These are phyloP conservation scores for Threskiornis aethiopicus DNA, from an alignment of 2,797 vertebrate species.

Conservation along the genomic window DNA sequence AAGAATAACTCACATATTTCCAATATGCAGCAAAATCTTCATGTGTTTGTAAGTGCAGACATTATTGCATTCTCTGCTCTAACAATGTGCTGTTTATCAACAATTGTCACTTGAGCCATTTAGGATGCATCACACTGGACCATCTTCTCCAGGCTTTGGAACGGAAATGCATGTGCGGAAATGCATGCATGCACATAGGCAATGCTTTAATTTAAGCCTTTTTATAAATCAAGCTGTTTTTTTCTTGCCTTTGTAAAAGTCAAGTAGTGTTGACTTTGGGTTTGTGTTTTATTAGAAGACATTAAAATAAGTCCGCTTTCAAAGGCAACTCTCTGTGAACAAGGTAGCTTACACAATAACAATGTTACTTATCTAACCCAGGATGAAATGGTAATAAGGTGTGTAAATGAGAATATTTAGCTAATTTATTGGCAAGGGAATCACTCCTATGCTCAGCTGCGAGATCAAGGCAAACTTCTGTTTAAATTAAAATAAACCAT, in stretches of 20 bases:
- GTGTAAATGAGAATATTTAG: not conserved
- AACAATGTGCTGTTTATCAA: not conserved
- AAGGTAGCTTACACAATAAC: not conserved
- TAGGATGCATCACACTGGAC: not conserved
- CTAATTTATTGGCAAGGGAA: not conserved
- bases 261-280: not conserved
- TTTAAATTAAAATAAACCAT: not conserved
- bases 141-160: not conserved
- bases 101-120: not conserved
- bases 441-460: not conserved
- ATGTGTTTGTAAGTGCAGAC: not conserved
- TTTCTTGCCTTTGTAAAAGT: not conserved
- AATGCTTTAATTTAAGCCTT: not conserved
- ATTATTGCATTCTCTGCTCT: not conserved
- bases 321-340: not conserved
- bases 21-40: not conserved
- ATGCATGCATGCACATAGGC: not conserved
- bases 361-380: not conserved
- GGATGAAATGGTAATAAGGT: not conserved
- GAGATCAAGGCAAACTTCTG: not conserved
- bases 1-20: not conserved
- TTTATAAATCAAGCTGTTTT: not conserved
- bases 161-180: not conserved
- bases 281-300: not conserved
- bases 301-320: not conserved